phyloP scores from a whole-genome alignment of 2,888 invertebrate genomes.

The Hypomecis punctinalis region DNA sequence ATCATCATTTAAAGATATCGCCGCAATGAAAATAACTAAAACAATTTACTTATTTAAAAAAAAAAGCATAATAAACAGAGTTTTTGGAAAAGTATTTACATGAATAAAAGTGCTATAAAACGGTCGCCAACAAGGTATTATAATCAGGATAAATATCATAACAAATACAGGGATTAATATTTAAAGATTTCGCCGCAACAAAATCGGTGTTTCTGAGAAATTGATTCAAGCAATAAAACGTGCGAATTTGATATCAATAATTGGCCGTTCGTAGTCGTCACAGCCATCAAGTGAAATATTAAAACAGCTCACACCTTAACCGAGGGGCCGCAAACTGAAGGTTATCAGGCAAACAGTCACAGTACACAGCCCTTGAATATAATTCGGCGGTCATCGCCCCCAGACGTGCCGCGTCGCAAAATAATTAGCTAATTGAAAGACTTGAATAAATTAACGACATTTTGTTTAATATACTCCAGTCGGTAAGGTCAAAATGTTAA shows the following conservation, averaged over 20 bases:
- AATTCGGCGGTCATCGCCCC: conserved; percentile 64
- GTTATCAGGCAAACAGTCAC: conserved; percentile 58
- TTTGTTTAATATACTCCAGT: conserved; percentile 22
- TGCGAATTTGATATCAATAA: conserved; percentile 19
- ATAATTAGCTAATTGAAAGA: conserved; percentile 51
- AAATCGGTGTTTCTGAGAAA: conserved; percentile 15
- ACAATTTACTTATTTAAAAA: too few relatives aligned
- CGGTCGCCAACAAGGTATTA: too few relatives aligned
- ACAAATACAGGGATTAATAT: too few relatives aligned
- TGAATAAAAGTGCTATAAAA: too few relatives aligned
- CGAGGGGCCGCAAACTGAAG: conserved; percentile 57
- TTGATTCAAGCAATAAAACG: neutral
- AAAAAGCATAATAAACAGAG: too few relatives aligned
- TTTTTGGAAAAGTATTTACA: too few relatives aligned
- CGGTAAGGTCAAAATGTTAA: conserved; percentile 22
- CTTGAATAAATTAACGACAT: conserved; percentile 40
- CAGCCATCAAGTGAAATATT: conserved; percentile 37
- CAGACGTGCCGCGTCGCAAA: conserved; percentile 50
- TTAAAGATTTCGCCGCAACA: conserved; percentile 5
- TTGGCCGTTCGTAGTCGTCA: conserved; percentile 29
- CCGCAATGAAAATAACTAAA: too few relatives aligned
- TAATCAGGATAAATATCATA: too few relatives aligned
- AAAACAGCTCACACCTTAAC: conserved; percentile 46
- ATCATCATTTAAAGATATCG: too few relatives aligned
- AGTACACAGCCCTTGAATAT: conserved; percentile 60